Evolutionary conservation across 2,797 vertebrate species (phyloP).

Genomic region (Channallabes apus): DNA sequence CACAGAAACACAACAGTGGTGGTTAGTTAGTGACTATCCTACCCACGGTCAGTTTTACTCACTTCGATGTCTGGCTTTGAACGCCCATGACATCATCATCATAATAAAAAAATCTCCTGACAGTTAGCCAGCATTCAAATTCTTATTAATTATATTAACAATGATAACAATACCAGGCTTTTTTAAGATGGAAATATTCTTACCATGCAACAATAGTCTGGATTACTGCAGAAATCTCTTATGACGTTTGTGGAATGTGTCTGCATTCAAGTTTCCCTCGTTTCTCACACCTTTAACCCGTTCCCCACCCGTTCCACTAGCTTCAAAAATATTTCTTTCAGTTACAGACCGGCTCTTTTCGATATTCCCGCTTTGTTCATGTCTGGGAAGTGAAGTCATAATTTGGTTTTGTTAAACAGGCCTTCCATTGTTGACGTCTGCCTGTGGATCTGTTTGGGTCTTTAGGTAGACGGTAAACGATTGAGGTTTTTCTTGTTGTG

Average conservation of each 20-base stretch:
- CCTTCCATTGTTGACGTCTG: neutral
- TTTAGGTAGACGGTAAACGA: conserved; percentile 11
- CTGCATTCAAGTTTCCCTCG: neutral
- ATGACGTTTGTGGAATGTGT: neutral
- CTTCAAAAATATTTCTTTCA: conserved; percentile 1
- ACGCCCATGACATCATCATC: neutral
- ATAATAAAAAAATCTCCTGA: neutral
- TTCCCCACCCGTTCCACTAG: neutral
- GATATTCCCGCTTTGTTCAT: neutral
- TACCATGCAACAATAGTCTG: neutral
- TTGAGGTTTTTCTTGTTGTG: neutral
- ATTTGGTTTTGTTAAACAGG: neutral
- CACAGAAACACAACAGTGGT: neutral
- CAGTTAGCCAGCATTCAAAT: neutral
- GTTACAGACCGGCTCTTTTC: neutral
- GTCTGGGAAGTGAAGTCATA: conserved; percentile 28
- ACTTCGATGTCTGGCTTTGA: neutral
- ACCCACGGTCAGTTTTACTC: neutral
- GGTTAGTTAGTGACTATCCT: neutral
- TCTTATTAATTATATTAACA: neutral
- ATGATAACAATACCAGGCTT: neutral
- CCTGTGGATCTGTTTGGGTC: conserved; percentile 1
- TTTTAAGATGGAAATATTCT: neutral
- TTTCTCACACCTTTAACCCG: neutral
- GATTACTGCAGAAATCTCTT: neutral